Evolutionary conservation across 2,888 invertebrate species (phyloP), one percentile per base, ranked within the genome.

Genomic region (Pelosia muscerda): DNA sequence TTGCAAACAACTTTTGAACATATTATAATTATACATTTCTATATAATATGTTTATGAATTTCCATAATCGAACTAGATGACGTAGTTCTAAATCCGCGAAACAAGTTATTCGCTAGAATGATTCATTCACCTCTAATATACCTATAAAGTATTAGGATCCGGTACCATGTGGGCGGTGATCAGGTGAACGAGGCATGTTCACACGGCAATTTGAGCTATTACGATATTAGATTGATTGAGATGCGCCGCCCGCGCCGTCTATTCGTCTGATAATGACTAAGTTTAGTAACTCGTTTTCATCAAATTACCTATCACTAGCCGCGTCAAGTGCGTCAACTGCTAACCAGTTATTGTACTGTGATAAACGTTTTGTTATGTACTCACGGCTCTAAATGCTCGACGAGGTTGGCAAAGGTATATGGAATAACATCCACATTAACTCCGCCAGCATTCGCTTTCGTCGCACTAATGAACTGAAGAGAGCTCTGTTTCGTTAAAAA

Each of bases 181-280:
- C 87, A 87, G 89, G 89, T 91, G 89, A 87, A 87, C 83, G 83
- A 83, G 81, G 80, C 79, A 82, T 83, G 86, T 85, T 88, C 88
- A 85, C 88, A 89, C 86, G 88, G 85, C 86, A 87, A 89, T 90
- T 88, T 84, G 81, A 79, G 81, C 84, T 88, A 86, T 88, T 88
- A 74, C 70, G 74, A 86, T 86, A 86, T 84, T 81, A 82, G 84
- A 82, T 84, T 86, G 86, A 88, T 88, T 87, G 84, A 88, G 84
- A 83, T 83, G 82, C 81, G 82, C 66, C 81, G 82, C 71, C 78
- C 77, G 75, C 83, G 74, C 69, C 78, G 76, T 73, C 82, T 81
- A 79, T 84, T 76, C 74, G 78, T 79, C 83, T 81, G 74, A 75
- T 78, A 82, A 81, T 83, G 78, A 75, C 78, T 67, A 74, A 80